Base-by-base conservation (phyloP, 2,888 invertebrate species). In the Eucriotettix oculatus region DNA sequence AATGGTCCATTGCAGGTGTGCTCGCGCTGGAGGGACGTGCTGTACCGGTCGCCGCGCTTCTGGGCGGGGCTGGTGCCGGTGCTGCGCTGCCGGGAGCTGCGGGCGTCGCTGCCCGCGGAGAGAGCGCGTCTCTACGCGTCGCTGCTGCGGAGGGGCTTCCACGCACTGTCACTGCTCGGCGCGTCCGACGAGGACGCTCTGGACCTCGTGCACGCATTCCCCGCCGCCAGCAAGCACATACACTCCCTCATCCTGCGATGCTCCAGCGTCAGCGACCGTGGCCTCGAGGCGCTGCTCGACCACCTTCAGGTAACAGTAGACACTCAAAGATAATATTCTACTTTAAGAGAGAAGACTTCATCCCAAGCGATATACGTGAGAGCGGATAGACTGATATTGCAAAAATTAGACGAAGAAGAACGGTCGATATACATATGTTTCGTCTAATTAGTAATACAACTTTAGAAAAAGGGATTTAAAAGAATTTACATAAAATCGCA, bases 151-250 rank as follows among this genome's bases (percentile, higher is more conserved):
- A 80, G 95, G 66, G 92, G 91, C 40, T 92, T 94, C 70, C 90
- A 91, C 69, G 86, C 88, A 9, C 77, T 95, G 14, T 85, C 87
- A 61, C 77, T 95, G 62, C 79, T 91, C 65, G 90, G 90, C 11
- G 93, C 93, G 42, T 84, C 86, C 14, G 95, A 95, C 72, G 90
- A 90, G 69, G 94, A 95, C 74, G 85, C 92, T 58, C 78, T 87
- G 64, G 93, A 94, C 74, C 82, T 94, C 69, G 87, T 91, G 64
- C 86, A 86, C 71, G 86, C 87, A 66, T 92, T 90, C 71, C 87
- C 92, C 9, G 75, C 87, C 67, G 87, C 89, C 58, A 84, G 87
- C 64, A 85, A 89, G 69, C 88, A 90, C 71, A 80, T 94, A 66
- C 87, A 90, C 69, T 88, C 89, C 61, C 79, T 95, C 65, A 85